These are phyloP conservation scores for Leptopilina drosophilae DNA, from an alignment of 2,888 invertebrate species.

Conservation along the genomic window DNA sequence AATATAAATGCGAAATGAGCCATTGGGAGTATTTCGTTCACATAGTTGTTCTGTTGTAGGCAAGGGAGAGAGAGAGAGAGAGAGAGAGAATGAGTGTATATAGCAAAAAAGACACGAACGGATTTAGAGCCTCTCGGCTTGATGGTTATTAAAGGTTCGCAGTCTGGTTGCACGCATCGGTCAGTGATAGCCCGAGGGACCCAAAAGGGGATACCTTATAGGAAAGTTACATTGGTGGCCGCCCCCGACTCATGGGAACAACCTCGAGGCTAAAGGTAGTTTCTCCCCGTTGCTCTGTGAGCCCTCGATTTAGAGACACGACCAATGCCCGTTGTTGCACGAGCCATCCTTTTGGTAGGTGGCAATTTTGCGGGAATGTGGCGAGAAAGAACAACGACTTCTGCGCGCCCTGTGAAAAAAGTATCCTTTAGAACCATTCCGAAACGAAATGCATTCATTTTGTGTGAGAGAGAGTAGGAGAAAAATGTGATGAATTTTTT, in stretches of 20 bases:
- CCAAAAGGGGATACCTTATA: conserved; percentile 49
- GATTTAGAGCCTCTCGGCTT: conserved; percentile 40
- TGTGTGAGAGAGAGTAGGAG: background rate
- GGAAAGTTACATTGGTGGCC: conserved; percentile 61
- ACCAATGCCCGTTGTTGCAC: conserved; percentile 29
- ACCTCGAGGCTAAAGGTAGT: conserved; percentile 63
- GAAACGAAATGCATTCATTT: background rate
- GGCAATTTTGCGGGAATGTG: conserved; percentile 62
- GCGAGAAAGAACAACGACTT: conserved; percentile 29
- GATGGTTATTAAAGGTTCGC: conserved; percentile 57
- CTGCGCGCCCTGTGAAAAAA: conserved; percentile 13
- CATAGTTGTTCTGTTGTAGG: conserved; percentile 18
- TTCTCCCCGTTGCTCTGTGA: conserved; percentile 17
- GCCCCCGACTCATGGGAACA: conserved; percentile 73
- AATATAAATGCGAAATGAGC: background rate
- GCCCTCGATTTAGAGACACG: conserved; percentile 52
- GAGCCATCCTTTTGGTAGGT: conserved; percentile 40
- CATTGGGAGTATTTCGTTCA: background rate
- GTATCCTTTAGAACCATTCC: background rate
- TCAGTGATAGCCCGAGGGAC: conserved; percentile 58
- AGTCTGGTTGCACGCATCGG: conserved; percentile 63
- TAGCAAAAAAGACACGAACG: conserved; percentile 31
- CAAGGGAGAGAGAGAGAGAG: background rate
- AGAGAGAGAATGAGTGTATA: no score
- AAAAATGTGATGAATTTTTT: no score